phyloP scores from a whole-genome alignment of 2,888 invertebrate genomes.

The Balanococcus diminutus region DNA sequence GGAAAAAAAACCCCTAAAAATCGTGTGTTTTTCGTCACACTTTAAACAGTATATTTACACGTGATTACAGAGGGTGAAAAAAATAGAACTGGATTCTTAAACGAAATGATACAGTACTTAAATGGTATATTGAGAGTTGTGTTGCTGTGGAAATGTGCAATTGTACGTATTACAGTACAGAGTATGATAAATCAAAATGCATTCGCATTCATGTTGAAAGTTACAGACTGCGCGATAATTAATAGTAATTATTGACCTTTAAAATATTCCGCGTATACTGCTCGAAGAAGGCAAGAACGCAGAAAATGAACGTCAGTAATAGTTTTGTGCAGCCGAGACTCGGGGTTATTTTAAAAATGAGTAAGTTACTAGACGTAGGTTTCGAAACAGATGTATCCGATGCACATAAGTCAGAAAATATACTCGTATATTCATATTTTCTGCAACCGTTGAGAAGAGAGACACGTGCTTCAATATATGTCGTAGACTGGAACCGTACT shows the following conservation, averaged over 20 bases:
- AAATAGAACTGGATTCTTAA: background rate
- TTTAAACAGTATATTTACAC: background rate
- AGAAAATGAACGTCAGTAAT: background rate
- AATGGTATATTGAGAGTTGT: too few species aligned
- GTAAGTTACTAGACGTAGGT: background rate
- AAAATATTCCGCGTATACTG: background rate
- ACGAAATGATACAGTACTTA: background rate
- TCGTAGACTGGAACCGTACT: background rate
- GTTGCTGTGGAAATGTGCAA: too few species aligned
- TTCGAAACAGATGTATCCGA: conserved; percentile 36
- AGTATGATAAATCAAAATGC: background rate
- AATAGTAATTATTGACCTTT: conserved; percentile 38
- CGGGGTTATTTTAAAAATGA: conserved; percentile 33
- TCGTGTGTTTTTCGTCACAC: background rate
- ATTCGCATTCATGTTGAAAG: background rate
- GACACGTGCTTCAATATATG: conserved; percentile 14
- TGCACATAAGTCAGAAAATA: conserved; percentile 22
- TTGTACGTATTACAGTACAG: background rate
- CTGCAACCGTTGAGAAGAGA: background rate
- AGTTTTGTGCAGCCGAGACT: conserved; percentile 15
- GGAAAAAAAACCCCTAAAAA: background rate
- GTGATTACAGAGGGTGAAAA: background rate
- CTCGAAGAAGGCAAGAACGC: background rate
- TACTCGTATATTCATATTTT: conserved; percentile 12
- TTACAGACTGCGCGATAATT: conserved; percentile 8